Conservation (phyloP, 2,113 vertebrate genomes). For the Varanus komodoensis region DNA sequence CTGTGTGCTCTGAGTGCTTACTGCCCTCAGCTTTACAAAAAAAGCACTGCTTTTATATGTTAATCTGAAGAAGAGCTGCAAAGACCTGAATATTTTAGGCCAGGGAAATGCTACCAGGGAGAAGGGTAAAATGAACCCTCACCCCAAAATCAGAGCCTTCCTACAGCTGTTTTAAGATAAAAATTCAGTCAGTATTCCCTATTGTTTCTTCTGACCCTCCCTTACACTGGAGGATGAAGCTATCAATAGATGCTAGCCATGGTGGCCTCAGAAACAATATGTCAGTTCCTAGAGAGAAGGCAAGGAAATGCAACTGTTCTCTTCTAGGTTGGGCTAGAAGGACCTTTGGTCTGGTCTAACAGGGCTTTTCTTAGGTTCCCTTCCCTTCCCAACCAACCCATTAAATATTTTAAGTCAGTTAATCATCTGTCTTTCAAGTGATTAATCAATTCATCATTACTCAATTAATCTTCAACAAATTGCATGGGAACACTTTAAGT, state of each 20-base stretch:
- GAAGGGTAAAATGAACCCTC: neutral
- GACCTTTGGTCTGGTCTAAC: too few species aligned
- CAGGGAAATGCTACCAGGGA: neutral
- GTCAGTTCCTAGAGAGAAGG: too few species aligned
- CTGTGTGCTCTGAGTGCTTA: too few species aligned
- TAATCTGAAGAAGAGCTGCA: neutral
- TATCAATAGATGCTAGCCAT: too few species aligned
- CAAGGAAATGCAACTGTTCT: too few species aligned
- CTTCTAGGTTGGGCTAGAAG: too few species aligned
- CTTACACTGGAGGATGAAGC: too few species aligned
- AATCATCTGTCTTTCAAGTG: neutral
- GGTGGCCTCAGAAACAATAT: too few species aligned
- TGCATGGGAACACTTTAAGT: neutral
- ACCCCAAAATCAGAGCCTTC: neutral
- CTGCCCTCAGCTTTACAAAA: too few species aligned
- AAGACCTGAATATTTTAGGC: neutral
- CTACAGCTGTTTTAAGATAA: neutral
- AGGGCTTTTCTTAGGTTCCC: too few species aligned
- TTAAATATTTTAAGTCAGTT: neutral
- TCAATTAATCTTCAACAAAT: neutral
- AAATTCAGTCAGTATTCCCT: neutral
- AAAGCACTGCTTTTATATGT: neutral
- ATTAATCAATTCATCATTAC: constrained; percentile 14
- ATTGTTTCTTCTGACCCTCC: neutral
- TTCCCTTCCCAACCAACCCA: neutral